Percentiles rank a stretch among this genome's conserved stretches.
phyloP scores from a whole-genome alignment of 2,797 vertebrate species.

The Gephyroberyx darwinii region DNA sequence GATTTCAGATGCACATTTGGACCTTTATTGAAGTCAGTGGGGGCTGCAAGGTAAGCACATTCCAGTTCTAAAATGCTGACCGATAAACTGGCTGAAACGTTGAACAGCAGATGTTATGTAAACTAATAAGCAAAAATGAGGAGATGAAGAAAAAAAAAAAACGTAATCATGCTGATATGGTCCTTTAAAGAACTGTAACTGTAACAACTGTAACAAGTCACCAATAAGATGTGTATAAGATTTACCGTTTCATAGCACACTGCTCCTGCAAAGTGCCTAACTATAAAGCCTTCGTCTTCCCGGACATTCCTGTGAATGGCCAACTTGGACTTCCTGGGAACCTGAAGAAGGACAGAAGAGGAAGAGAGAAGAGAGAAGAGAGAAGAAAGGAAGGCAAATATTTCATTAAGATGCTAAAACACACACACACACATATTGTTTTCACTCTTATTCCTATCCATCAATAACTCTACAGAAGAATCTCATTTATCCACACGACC shows the following conservation, averaged over 20 bases:
- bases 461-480: slow-evolving; percentile 9
- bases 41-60: not conserved
- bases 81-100: not conserved
- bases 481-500: slow-evolving; percentile 16
- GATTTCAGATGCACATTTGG: not conserved
- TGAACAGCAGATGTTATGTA: not conserved
- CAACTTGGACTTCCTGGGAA: slow-evolving; percentile 97
- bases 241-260: slow-evolving; percentile 98
- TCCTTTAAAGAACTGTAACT: not conserved
- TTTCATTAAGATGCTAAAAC: slow-evolving; percentile 17
- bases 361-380: slow-evolving; percentile 13
- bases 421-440: not conserved
- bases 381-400: no score
- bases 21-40: not conserved
- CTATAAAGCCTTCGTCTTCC: slow-evolving; percentile 97
- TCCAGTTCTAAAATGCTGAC: not conserved
- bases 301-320: slow-evolving; percentile 93
- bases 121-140: not conserved
- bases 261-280: slow-evolving; percentile 97
- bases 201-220: not conserved
- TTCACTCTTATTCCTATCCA: slow-evolving; percentile 16
- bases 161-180: not conserved
- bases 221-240: not conserved
- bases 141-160: not conserved
- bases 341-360: slow-evolving; percentile 76